Percentiles rank a stretch among this genome's conserved stretches.
Evolutionary conservation across 2,888 invertebrate species (phyloP).

Genomic region (Epinotia demarniana): DNA sequence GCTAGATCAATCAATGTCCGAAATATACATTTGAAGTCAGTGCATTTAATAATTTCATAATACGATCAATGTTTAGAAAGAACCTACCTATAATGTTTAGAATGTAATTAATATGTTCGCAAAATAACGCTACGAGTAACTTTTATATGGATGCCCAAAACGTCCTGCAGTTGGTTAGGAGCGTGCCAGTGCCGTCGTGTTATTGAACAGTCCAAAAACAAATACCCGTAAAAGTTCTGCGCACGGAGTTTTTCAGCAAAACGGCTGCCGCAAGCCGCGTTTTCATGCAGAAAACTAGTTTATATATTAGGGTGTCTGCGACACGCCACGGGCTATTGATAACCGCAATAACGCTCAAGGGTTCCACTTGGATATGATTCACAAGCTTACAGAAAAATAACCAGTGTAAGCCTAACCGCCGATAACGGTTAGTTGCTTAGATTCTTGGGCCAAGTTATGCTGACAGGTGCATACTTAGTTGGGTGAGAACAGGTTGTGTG

Average conservation of each 20-base stretch:
- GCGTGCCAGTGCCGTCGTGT: background rate
- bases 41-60: too few relatives aligned
- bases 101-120: too few relatives aligned
- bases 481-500: background rate
- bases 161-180: background rate
- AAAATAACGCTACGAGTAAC: too few relatives aligned
- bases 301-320: slow-evolving; percentile 31
- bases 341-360: slow-evolving; percentile 22
- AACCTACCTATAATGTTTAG: too few relatives aligned
- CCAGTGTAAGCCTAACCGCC: background rate
- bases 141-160: too few relatives aligned
- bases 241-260: slow-evolving; percentile 18
- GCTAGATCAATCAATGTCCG: background rate
- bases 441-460: background rate
- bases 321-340: slow-evolving; percentile 43
- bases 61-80: too few relatives aligned
- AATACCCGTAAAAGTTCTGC: slow-evolving; percentile 11
- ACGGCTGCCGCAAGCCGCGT: slow-evolving; percentile 25
- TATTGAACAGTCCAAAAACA: slow-evolving; percentile 12
- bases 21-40: too few relatives aligned
- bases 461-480: background rate
- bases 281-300: slow-evolving; percentile 40
- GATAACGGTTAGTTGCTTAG: background rate
- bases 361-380: slow-evolving; percentile 1
- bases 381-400: background rate